Evolutionary conservation across 1,140 invertebrate genomes (phyloP).

Genomic region (Lanistes nyassanus): DNA sequence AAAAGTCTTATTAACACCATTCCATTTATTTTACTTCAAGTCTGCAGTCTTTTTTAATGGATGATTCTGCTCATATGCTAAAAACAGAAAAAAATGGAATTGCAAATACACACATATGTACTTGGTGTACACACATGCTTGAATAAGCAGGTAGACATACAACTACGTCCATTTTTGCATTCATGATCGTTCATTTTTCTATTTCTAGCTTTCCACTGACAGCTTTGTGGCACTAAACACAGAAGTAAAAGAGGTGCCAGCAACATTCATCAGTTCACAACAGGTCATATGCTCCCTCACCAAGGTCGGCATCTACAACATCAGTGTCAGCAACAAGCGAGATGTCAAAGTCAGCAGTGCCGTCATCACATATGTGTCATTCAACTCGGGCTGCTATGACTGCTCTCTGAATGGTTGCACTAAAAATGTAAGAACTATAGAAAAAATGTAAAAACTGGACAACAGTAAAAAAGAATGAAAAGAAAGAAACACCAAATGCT

Average conservation of each 20-base stretch:
- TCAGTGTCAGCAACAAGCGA: slow-evolving; percentile 42
- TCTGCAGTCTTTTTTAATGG: too few relatives aligned
- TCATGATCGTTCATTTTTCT: not conserved
- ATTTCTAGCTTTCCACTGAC: not conserved
- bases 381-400: slow-evolving; percentile 37
- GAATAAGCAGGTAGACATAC: slow-evolving; percentile 5
- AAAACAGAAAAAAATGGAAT: not conserved
- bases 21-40: too few relatives aligned
- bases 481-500: too few relatives aligned
- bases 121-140: not conserved
- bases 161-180: not conserved
- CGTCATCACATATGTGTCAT: slow-evolving; percentile 29
- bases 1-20: too few relatives aligned
- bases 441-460: not conserved
- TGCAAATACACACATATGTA: not conserved
- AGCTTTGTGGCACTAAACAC: slow-evolving; percentile 8
- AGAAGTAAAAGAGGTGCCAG: slow-evolving; percentile 18
- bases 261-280: slow-evolving; percentile 39
- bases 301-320: slow-evolving; percentile 19
- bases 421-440: slow-evolving; percentile 31
- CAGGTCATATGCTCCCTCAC: slow-evolving; percentile 35
- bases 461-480: too few relatives aligned
- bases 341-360: slow-evolving; percentile 16
- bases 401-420: slow-evolving; percentile 35
- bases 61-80: too few relatives aligned